Evolutionary conservation across 2,888 invertebrate species (phyloP).

Genomic region (Drosophila nr. perissopoda): DNA sequence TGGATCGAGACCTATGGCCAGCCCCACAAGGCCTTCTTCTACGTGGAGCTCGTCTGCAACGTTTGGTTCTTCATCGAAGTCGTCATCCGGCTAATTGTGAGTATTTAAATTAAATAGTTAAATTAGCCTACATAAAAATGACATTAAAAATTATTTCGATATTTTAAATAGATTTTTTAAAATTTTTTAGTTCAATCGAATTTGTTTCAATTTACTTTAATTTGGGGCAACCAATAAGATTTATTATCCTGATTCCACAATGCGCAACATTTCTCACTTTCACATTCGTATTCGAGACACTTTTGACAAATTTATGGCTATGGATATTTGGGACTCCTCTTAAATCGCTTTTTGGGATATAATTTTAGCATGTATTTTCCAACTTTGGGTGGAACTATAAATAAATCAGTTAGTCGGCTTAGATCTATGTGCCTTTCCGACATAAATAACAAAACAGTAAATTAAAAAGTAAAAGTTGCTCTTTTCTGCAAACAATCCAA

Average conservation of each 20-base stretch:
- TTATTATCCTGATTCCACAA: neutral
- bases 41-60: slow-evolving; percentile 96
- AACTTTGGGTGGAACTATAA: neutral
- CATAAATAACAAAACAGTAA: neutral
- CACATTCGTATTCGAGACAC: neutral
- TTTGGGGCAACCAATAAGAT: neutral
- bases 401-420: neutral
- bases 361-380: neutral
- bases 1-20: slow-evolving; percentile 87
- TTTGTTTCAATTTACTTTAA: neutral
- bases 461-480: neutral
- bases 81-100: slow-evolving; percentile 93
- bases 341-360: neutral
- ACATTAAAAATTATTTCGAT: neutral
- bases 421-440: neutral
- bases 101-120: slow-evolving; percentile 82
- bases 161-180: neutral
- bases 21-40: slow-evolving; percentile 93
- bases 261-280: neutral
- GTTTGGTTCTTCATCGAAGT: slow-evolving; percentile 98
- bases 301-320: neutral
- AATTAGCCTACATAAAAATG: neutral
- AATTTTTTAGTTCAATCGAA: neutral
- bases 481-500: neutral
- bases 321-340: neutral